These are phyloP conservation scores for Actenoides hombroni DNA, from an alignment of 2,113 vertebrate species.

Conservation along the genomic window DNA sequence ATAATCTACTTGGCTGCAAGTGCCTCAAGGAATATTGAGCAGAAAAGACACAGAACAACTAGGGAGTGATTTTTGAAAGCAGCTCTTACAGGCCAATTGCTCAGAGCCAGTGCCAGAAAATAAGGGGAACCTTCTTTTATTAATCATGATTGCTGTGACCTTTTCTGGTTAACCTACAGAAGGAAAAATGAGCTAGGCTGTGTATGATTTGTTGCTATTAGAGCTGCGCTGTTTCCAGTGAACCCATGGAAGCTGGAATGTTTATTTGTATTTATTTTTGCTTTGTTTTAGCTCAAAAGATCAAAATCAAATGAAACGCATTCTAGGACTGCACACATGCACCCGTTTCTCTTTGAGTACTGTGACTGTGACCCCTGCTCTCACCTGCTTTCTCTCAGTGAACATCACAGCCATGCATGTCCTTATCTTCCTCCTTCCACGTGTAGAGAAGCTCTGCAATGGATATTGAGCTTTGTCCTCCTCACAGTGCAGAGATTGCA, in stretches of 20 bases:
- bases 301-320: not conserved
- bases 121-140: constrained; percentile 67
- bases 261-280: constrained; percentile 27
- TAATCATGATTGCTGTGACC: constrained; percentile 57
- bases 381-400: not conserved
- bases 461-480: not conserved
- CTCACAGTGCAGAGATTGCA: not conserved
- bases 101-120: constrained; percentile 60
- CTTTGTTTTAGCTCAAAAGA: not conserved
- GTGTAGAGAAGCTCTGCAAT: not conserved
- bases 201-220: constrained; percentile 19
- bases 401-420: not conserved
- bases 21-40: constrained; percentile 48
- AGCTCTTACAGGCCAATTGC: constrained; percentile 50
- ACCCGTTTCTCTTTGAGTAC: not conserved
- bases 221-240: not conserved
- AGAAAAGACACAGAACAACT: constrained; percentile 62
- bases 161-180: constrained; percentile 57
- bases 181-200: not conserved
- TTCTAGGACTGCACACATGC: not conserved
- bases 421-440: not conserved
- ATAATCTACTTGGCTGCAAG: constrained; percentile 52
- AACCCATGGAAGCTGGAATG: not conserved
- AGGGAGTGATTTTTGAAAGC: constrained; percentile 65
- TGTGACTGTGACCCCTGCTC: no score